A percentile compares a stretch with the other conserved stretches of the same genome.
Conservation (phyloP, 2,797 vertebrate species). For the Muscicapa striata region DNA sequence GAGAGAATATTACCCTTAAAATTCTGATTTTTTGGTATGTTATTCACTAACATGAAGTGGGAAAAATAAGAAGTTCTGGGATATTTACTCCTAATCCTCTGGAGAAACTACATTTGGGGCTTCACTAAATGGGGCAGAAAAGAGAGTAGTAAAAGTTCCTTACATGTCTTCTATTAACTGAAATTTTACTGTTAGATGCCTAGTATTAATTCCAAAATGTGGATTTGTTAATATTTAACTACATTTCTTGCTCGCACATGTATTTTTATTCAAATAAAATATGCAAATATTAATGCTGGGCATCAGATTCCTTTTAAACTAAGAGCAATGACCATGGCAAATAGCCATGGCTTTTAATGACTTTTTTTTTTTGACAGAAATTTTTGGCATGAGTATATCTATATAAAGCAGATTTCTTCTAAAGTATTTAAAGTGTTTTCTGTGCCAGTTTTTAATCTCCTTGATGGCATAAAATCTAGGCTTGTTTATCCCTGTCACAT, state of each 20-base stretch:
- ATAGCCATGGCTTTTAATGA: background rate
- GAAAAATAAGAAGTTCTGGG: background rate
- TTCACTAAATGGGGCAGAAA: background rate
- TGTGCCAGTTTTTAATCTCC: background rate
- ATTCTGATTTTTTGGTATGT: background rate
- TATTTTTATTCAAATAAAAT: background rate
- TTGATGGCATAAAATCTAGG: background rate
- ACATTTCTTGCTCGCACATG: background rate
- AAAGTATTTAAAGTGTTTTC: background rate
- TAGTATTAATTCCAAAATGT: background rate
- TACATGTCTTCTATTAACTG: background rate
- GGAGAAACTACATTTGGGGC: background rate
- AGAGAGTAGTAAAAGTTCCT: background rate
- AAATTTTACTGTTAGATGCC: background rate
- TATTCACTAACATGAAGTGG: background rate
- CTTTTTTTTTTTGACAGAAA: background rate
- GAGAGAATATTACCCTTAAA: background rate
- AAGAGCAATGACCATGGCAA: background rate
- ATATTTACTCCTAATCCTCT: background rate
- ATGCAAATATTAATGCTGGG: background rate
- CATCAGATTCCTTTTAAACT: background rate
- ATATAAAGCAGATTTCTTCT: background rate
- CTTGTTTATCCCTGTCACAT: background rate
- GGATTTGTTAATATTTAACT: background rate
- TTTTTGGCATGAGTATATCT: background rate